phyloP scores from a whole-genome alignment of 1,140 invertebrate species.

The Drosophila trapezifrons region DNA sequence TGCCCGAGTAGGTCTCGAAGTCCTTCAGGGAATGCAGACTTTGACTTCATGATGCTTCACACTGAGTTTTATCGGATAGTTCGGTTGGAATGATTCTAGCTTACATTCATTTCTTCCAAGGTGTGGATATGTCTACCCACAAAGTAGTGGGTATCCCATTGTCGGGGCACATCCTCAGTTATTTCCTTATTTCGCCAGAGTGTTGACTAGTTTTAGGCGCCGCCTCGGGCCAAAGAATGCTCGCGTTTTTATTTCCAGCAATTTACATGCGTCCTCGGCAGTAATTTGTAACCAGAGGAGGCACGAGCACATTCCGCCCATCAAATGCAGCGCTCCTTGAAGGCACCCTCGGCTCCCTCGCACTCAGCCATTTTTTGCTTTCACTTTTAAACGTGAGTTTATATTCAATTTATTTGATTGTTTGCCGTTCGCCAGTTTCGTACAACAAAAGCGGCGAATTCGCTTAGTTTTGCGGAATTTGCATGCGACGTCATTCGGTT shows the following conservation, averaged over 20 bases:
- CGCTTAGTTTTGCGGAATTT: constrained; percentile 44
- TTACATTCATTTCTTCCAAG: background rate
- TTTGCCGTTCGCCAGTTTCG: constrained; percentile 29
- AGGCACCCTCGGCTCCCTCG: background rate
- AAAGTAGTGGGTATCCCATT: constrained; percentile 1
- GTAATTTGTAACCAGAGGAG: constrained; percentile 64
- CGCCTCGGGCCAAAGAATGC: constrained; percentile 30
- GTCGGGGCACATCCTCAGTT: background rate
- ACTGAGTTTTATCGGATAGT: background rate
- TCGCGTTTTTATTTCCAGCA: constrained; percentile 48
- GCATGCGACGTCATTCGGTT: constrained; percentile 57
- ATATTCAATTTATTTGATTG: constrained; percentile 74
- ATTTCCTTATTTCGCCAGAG: constrained; percentile 32
- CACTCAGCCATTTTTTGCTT: constrained; percentile 41
- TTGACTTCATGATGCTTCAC: background rate
- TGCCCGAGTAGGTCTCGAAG: background rate
- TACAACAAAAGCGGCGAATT: constrained; percentile 45
- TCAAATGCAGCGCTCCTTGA: constrained; percentile 36
- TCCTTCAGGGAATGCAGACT: background rate
- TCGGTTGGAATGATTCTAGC: background rate
- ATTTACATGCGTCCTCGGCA: constrained; percentile 68
- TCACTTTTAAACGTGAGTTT: constrained; percentile 71
- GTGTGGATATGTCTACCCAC: too few species aligned
- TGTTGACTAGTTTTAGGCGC: constrained; percentile 70
- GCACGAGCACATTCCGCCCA: constrained; percentile 24